These are phyloP conservation scores for Polydrusus cervinus DNA, from an alignment of 2,888 invertebrate genomes.

Conservation along the genomic window DNA sequence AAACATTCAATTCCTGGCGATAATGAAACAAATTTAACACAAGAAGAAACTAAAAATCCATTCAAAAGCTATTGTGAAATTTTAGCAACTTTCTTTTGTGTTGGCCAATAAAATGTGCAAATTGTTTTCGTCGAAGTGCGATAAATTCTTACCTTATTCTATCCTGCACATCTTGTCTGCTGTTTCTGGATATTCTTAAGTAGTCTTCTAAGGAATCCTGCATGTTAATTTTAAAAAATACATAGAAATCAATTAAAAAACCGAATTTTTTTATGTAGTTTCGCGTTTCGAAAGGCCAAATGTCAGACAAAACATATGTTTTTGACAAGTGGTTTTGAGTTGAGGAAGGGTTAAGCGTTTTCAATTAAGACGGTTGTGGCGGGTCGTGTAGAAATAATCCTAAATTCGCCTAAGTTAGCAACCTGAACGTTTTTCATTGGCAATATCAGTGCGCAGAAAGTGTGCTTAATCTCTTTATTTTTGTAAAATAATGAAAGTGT, in stretches of 20 bases:
- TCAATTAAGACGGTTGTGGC: neutral
- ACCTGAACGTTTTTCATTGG: neutral
- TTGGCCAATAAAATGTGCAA: conserved; percentile 17
- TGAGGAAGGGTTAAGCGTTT: too few relatives aligned
- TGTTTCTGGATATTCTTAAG: conserved; percentile 62
- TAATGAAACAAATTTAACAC: conserved; percentile 35
- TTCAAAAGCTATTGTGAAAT: conserved; percentile 35
- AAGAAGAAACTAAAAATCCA: conserved; percentile 19
- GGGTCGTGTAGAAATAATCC: neutral
- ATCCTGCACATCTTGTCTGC: conserved; percentile 55
- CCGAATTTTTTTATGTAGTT: neutral
- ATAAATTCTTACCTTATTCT: conserved; percentile 57
- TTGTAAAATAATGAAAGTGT: too few relatives aligned
- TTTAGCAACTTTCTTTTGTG: conserved; percentile 43
- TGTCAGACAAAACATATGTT: conserved; percentile 27
- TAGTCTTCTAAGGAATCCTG: conserved; percentile 68
- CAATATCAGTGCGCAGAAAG: too few relatives aligned
- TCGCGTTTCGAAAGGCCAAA: conserved; percentile 16
- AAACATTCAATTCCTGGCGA: conserved; percentile 28
- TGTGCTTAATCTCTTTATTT: too few relatives aligned
- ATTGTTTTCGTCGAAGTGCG: conserved; percentile 8
- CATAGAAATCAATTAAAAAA: conserved; percentile 4
- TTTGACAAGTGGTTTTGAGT: conserved; percentile 11
- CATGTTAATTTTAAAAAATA: conserved; percentile 58
- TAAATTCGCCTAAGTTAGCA: neutral